Conservation (phyloP, 2,113 vertebrate genomes). For the Helogale parvula region DNA sequence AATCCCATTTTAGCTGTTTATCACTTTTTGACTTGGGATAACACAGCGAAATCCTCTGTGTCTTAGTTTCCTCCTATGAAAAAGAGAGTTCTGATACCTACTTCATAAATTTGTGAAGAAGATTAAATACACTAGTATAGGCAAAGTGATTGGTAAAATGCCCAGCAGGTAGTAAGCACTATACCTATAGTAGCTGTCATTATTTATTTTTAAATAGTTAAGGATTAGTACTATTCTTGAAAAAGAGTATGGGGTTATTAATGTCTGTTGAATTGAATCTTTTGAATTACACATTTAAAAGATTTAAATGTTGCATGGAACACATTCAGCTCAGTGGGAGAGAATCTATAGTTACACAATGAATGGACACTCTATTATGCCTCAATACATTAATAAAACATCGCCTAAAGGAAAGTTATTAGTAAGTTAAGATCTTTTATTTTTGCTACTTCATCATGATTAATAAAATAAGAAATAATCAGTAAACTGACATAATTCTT, state of each 20-base stretch:
- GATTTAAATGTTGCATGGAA: neutral
- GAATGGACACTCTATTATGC: neutral
- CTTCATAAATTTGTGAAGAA: neutral
- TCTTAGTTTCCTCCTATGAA: neutral
- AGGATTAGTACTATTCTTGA: neutral
- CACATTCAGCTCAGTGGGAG: neutral
- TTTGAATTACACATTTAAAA: neutral
- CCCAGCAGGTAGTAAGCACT: neutral
- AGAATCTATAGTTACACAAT: neutral
- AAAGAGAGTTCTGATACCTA: neutral
- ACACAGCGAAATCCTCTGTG: neutral
- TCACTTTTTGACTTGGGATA: neutral
- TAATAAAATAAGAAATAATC: neutral
- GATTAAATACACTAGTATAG: neutral
- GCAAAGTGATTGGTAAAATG: neutral
- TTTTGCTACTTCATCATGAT: neutral
- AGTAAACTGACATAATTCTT: neutral
- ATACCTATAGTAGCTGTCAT: neutral
- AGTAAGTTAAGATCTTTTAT: neutral
- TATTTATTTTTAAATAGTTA: neutral
- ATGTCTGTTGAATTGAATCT: neutral
- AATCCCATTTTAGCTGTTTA: neutral
- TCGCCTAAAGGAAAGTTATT: neutral
- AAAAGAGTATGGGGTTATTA: neutral
- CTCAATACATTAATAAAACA: neutral